phyloP scores from a whole-genome alignment of 1,140 invertebrate species.

The Leptinotarsa undecemlineata region DNA sequence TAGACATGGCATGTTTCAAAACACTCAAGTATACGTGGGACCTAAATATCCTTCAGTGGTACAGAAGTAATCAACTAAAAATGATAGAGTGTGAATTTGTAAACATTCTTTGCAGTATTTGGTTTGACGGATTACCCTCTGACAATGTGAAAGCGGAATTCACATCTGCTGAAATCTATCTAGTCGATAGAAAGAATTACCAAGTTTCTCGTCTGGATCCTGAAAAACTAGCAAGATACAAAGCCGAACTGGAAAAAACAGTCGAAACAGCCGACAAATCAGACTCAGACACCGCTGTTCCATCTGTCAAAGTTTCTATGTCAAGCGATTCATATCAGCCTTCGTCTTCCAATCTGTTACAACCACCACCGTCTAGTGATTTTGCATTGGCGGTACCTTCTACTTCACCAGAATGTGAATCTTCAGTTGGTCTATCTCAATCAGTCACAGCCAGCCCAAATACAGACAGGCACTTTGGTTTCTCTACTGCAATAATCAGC shows the following conservation, averaged over 20 bases:
- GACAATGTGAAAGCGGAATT: background rate
- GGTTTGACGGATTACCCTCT: background rate
- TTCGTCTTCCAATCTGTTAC: background rate
- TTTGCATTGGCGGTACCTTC: background rate
- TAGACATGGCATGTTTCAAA: background rate
- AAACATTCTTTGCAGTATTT: background rate
- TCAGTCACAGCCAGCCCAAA: background rate
- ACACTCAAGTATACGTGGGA: background rate
- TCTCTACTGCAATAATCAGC: background rate
- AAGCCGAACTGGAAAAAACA: background rate
- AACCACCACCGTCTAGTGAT: background rate
- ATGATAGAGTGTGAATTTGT: background rate
- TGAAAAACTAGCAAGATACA: constrained; percentile 5
- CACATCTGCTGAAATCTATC: background rate
- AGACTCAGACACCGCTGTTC: constrained; percentile 1
- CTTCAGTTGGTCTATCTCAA: background rate
- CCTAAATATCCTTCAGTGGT: background rate
- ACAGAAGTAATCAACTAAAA: background rate
- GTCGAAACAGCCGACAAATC: background rate
- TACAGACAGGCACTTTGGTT: background rate
- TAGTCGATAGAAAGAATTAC: background rate
- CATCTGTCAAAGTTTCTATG: background rate
- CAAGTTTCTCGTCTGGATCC: background rate
- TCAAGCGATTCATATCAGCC: background rate
- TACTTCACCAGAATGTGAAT: background rate